Evolutionary conservation across 2,113 vertebrate genomes (phyloP).

Genomic region (Neopipo cinnamomea): DNA sequence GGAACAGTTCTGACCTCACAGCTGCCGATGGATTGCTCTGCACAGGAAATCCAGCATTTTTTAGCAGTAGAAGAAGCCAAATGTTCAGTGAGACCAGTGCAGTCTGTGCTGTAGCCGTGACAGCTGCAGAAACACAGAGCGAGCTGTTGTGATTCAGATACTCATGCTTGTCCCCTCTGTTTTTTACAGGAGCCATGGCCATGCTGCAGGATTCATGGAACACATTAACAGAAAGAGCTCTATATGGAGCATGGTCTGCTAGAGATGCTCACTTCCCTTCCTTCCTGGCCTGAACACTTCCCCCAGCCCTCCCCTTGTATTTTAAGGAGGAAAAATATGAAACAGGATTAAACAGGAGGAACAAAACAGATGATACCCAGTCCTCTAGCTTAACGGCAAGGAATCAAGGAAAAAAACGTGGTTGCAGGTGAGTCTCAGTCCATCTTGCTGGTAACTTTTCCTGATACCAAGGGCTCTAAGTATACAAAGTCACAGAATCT

Average conservation of each 20-base stretch:
- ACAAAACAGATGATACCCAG: not conserved
- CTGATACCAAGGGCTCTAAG: not conserved
- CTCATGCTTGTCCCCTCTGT: not conserved
- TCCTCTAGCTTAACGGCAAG: not conserved
- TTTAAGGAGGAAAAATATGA: not conserved
- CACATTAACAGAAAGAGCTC: not conserved
- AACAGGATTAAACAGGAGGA: not conserved
- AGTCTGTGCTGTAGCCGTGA: not conserved
- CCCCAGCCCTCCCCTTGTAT: not conserved
- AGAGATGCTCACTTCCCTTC: not conserved
- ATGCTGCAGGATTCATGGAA: not conserved
- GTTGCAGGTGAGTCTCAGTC: not conserved
- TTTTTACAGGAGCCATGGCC: not conserved
- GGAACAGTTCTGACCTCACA: not conserved
- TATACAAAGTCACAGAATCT: not conserved
- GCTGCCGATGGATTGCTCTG: not conserved
- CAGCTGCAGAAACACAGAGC: not conserved
- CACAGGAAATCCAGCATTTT: not conserved
- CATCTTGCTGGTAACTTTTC: not conserved
- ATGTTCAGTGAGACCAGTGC: not conserved
- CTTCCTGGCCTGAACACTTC: not conserved
- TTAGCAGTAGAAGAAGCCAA: not conserved
- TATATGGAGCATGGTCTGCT: accelerated
- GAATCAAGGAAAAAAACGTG: not conserved
- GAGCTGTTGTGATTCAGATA: not conserved